phyloP scores from a whole-genome alignment of 2,888 invertebrate genomes.

The Monopis laevigella region DNA sequence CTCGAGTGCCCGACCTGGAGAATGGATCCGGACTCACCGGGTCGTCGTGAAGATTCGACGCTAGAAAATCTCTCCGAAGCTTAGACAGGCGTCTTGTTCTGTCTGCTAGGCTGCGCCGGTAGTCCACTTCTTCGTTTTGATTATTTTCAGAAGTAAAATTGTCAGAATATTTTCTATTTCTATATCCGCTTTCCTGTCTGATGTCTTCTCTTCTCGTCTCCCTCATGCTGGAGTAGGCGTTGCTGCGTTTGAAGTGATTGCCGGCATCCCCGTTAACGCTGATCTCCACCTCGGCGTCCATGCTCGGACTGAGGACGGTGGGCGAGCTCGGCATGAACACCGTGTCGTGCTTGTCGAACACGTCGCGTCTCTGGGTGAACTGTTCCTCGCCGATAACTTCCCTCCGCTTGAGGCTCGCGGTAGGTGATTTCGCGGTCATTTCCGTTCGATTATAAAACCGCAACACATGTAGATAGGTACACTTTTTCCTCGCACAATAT shows the following conservation, averaged over 20 bases:
- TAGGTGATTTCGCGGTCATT: conserved; percentile 61
- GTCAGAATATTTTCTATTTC: conserved; percentile 56
- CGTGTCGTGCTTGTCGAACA: conserved; percentile 61
- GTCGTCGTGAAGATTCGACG: conserved; percentile 55
- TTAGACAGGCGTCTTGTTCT: conserved; percentile 52
- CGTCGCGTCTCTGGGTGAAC: conserved; percentile 62
- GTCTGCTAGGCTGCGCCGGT: conserved; percentile 51
- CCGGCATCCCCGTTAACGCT: conserved; percentile 57
- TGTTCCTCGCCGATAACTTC: conserved; percentile 58
- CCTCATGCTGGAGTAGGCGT: conserved; percentile 57
- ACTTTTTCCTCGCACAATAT: conserved; percentile 48
- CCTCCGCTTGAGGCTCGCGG: conserved; percentile 55
- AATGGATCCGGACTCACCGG: conserved; percentile 41
- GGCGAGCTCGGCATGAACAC: conserved; percentile 53
- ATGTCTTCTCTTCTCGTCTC: conserved; percentile 44
- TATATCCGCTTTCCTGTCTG: conserved; percentile 38
- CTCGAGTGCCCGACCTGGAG: conserved; percentile 41
- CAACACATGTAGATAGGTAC: conserved; percentile 63
- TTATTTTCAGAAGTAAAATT: conserved; percentile 54
- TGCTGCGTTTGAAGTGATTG: conserved; percentile 53
- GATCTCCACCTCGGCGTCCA: conserved; percentile 45
- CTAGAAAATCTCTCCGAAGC: conserved; percentile 50
- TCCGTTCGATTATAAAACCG: conserved; percentile 63
- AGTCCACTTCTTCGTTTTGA: conserved; percentile 55
- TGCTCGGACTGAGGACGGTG: conserved; percentile 33